Evolutionary conservation across 2,888 invertebrate species (phyloP).

Genomic region (Drosophila nr. perissopoda): DNA sequence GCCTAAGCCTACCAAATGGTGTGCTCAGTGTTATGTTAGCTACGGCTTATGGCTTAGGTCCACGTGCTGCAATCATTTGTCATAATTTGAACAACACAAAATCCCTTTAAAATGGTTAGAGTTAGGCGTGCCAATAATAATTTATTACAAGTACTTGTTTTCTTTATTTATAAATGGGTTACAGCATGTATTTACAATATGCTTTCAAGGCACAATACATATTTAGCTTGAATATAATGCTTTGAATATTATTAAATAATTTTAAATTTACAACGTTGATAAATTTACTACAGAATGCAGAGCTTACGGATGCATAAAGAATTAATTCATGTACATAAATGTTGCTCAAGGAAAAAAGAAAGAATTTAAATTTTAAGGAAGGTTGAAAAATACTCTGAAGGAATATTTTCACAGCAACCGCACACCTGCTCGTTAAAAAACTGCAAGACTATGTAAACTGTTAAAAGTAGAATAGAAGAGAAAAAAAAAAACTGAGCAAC

Average conservation of each 20-base stretch:
- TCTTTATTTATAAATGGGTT: not conserved
- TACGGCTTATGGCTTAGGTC: slow-evolving; percentile 3
- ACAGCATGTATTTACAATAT: not conserved
- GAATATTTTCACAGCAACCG: not conserved
- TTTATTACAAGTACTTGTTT: slow-evolving; percentile 2
- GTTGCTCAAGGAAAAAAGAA: not conserved
- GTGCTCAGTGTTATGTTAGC: slow-evolving; percentile 24
- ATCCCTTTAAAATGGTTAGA: not conserved
- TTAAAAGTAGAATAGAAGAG: not conserved
- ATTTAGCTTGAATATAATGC: not conserved
- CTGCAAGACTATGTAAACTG: not conserved
- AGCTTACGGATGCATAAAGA: not conserved
- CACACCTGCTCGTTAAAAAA: not conserved
- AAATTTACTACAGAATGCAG: not conserved
- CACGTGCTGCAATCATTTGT: slow-evolving; percentile 36
- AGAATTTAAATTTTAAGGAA: not conserved
- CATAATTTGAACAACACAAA: slow-evolving; percentile 27
- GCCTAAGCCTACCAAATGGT: slow-evolving; percentile 11
- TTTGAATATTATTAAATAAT: not conserved
- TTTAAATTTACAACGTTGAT: not conserved
- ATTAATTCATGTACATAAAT: not conserved
- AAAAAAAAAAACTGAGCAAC: not conserved
- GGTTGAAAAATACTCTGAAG: not conserved
- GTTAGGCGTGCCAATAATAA: slow-evolving; percentile 3
- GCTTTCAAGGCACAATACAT: not conserved